Percentiles rank a stretch among this genome's conserved stretches.
phyloP scores from a whole-genome alignment of 2,888 invertebrate species.

The Cactoblastis cactorum region DNA sequence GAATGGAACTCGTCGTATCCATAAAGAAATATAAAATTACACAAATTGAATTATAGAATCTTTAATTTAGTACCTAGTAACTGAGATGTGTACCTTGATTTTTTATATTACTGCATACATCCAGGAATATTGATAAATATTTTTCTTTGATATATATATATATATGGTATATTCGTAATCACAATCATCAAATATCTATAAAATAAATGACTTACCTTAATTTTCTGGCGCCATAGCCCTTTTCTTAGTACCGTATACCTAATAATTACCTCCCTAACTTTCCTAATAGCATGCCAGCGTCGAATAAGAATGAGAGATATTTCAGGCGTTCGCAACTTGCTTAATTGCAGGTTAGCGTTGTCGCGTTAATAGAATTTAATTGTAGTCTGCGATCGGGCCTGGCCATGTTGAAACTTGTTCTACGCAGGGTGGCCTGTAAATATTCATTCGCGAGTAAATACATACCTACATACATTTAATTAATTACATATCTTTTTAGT shows the following conservation, averaged over 20 bases:
- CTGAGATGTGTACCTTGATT: too few relatives aligned
- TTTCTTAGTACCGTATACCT: slow-evolving; percentile 25
- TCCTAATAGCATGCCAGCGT: slow-evolving; percentile 54
- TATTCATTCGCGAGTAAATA: slow-evolving; percentile 15
- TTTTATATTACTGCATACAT: too few relatives aligned
- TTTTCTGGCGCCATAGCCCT: background rate
- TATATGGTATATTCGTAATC: too few relatives aligned
- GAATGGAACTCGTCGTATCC: too few relatives aligned
- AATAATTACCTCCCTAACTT: slow-evolving; percentile 69
- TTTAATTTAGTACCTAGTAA: too few relatives aligned
- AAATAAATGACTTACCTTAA: background rate
- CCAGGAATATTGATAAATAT: too few relatives aligned
- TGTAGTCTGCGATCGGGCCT: slow-evolving; percentile 42
- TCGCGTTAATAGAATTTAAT: slow-evolving; percentile 74
- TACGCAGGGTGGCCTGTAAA: slow-evolving; percentile 16
- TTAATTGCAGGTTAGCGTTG: slow-evolving; percentile 63
- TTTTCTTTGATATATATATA: too few relatives aligned
- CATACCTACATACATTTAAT: too few relatives aligned
- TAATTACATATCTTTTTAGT: too few relatives aligned
- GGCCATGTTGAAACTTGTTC: slow-evolving; percentile 40
- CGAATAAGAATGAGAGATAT: slow-evolving; percentile 70
- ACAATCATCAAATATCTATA: too few relatives aligned
- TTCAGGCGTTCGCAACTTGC: slow-evolving; percentile 57
- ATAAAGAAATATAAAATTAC: too few relatives aligned
- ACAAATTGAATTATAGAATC: too few relatives aligned